These are phyloP conservation scores for Microtus oregoni DNA, from an alignment of 2,113 vertebrate genomes.

Conservation along the genomic window DNA sequence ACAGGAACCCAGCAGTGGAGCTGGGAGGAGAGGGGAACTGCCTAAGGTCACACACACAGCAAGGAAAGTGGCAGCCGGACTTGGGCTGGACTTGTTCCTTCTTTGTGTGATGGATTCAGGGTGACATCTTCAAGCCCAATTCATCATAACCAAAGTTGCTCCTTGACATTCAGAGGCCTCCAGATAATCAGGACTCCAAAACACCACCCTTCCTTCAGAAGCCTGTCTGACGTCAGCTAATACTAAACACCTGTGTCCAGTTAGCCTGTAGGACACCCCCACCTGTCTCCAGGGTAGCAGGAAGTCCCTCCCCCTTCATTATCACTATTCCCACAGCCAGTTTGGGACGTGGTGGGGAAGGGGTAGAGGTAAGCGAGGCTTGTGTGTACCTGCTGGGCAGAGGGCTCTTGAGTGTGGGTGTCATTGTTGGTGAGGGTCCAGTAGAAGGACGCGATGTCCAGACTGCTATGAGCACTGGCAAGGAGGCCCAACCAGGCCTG, in stretches of 20 bases:
- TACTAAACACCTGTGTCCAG: conserved; percentile 21
- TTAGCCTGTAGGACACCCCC: neutral
- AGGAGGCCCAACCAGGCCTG: conserved; percentile 90
- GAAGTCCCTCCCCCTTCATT: neutral
- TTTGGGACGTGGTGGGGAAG: neutral
- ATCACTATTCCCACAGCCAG: neutral
- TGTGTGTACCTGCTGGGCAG: conserved; percentile 89
- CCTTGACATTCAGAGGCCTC: conserved; percentile 50
- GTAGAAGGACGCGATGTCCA: conserved; percentile 97
- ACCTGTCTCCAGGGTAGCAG: neutral
- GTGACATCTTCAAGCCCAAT: conserved; percentile 22
- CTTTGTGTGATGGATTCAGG: neutral
- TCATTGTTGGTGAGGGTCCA: conserved; percentile 95
- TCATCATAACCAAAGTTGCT: neutral
- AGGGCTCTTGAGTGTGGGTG: conserved; percentile 88
- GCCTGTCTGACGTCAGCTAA: neutral
- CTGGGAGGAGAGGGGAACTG: neutral
- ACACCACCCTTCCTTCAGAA: accelerated
- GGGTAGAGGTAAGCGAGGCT: neutral
- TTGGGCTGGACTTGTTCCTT: neutral
- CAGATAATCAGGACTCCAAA: neutral
- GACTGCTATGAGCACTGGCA: conserved; percentile 84
- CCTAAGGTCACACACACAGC: neutral
- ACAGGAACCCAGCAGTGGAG: neutral
- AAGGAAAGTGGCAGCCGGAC: neutral